These are phyloP conservation scores for Papilio aristodemus DNA, from an alignment of 1,140 invertebrate genomes.

Conservation along the genomic window DNA sequence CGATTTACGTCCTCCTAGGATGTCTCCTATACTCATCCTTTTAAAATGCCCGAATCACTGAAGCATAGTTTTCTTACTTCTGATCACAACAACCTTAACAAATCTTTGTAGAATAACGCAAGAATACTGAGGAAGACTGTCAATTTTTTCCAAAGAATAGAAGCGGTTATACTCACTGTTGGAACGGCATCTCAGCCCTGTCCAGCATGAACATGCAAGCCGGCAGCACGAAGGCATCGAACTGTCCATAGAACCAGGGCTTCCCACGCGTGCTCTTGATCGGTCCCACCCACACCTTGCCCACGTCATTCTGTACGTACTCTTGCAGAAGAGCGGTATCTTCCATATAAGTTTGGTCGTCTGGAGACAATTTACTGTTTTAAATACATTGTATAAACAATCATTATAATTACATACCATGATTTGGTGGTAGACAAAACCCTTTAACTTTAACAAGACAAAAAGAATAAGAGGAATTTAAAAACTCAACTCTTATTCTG, in stretches of 20 bases:
- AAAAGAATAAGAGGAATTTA: too few relatives aligned
- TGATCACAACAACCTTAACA: too few relatives aligned
- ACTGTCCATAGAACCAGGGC: conserved; percentile 88
- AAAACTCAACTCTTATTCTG: too few relatives aligned
- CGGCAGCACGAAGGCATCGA: conserved; percentile 83
- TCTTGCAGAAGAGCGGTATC: conserved; percentile 83
- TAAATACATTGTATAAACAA: neutral
- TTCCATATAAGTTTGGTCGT: conserved; percentile 85
- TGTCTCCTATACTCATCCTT: too few relatives aligned
- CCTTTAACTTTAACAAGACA: too few relatives aligned
- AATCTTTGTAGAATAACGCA: too few relatives aligned
- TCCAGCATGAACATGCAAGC: conserved; percentile 84
- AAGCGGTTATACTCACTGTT: conserved; percentile 59
- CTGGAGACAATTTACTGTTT: conserved; percentile 57
- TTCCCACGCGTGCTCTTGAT: conserved; percentile 82
- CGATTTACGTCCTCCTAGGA: too few relatives aligned
- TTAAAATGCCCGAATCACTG: too few relatives aligned
- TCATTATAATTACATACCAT: neutral
- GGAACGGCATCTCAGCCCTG: conserved; percentile 79
- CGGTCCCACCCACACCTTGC: conserved; percentile 88
- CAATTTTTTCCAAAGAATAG: too few relatives aligned
- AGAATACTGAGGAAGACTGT: too few relatives aligned
- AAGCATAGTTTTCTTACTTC: too few relatives aligned
- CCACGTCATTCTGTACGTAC: conserved; percentile 86
- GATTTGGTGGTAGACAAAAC: too few relatives aligned